Conservation (phyloP, 1,140 invertebrate species). For the Galendromus occidentalis region DNA sequence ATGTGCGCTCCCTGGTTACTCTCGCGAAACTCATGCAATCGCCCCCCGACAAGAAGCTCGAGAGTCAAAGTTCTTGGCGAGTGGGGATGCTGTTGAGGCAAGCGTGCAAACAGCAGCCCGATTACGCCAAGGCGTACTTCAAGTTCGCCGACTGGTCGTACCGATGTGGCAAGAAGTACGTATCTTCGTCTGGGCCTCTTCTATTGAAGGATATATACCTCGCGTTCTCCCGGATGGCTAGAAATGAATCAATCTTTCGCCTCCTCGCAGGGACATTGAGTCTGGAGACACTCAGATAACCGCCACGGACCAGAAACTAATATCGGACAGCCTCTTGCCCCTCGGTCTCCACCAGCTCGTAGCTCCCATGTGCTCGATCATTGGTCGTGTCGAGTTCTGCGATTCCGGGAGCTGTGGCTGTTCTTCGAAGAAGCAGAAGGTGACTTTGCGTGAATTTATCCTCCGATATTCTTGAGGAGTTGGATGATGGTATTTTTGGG, state of each 20-base stretch:
- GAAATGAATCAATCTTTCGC: too few species aligned
- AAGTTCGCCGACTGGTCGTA: slow-evolving; percentile 6
- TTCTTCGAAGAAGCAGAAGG: slow-evolving; percentile 13
- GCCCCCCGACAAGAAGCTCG: not conserved
- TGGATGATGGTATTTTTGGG: too few species aligned
- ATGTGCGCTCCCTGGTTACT: not conserved
- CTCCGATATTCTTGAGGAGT: too few species aligned
- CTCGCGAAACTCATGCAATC: not conserved
- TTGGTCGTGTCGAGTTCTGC: not conserved
- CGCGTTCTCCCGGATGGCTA: too few species aligned
- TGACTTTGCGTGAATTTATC: too few species aligned
- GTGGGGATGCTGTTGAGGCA: not conserved
- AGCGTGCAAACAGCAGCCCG: not conserved
- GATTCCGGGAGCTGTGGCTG: not conserved
- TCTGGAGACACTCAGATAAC: slow-evolving; percentile 4
- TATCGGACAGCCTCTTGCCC: not conserved
- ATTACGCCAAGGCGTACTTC: slow-evolving; percentile 8
- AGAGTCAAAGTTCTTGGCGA: not conserved
- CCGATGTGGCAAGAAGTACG: not conserved
- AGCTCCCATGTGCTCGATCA: not conserved
- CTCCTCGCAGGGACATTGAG: not conserved
- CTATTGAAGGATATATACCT: too few species aligned
- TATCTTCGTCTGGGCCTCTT: too few species aligned
- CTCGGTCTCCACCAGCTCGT: not conserved
- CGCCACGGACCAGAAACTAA: not conserved